A percentile compares a stretch with the other conserved stretches of the same genome.
phyloP scores from a whole-genome alignment of 2,888 invertebrate species.

The Oscheius sp. region DNA sequence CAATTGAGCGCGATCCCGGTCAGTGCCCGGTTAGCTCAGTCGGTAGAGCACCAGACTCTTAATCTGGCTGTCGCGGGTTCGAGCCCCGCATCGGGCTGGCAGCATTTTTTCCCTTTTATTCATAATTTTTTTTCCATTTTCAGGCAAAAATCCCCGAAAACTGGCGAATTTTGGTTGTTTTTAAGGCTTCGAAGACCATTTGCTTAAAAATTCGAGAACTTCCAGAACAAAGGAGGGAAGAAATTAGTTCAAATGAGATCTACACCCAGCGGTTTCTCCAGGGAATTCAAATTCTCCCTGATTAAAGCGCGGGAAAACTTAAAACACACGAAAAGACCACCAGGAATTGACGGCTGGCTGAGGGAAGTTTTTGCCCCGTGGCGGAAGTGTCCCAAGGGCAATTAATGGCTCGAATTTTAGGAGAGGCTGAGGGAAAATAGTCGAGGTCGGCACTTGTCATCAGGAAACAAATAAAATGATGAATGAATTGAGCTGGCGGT shows the following conservation, averaged over 20 bases:
- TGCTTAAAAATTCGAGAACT: too few species aligned
- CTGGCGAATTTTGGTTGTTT: too few species aligned
- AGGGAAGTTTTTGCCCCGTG: background rate
- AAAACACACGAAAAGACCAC: background rate
- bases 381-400: slow-evolving; percentile 2
- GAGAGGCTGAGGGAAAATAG: background rate
- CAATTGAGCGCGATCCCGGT: too few species aligned
- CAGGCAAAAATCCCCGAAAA: too few species aligned
- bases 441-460: background rate
- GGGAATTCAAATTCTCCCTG: too few species aligned
- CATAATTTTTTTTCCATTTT: too few species aligned
- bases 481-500: too few species aligned
- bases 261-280: too few species aligned
- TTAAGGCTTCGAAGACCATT: too few species aligned
- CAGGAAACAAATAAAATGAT: background rate
- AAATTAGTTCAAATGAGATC: background rate
- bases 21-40: slow-evolving; percentile 69
- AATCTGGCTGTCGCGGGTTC: slow-evolving; percentile 72
- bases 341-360: background rate
- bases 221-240: background rate
- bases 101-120: background rate
- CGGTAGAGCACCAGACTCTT: slow-evolving; percentile 72
- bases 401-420: slow-evolving; percentile 10
- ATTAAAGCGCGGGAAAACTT: too few species aligned
- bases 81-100: slow-evolving; percentile 71